Base-by-base conservation (phyloP, 2,888 invertebrate genomes). In the Drosophila imparisetae region DNA sequence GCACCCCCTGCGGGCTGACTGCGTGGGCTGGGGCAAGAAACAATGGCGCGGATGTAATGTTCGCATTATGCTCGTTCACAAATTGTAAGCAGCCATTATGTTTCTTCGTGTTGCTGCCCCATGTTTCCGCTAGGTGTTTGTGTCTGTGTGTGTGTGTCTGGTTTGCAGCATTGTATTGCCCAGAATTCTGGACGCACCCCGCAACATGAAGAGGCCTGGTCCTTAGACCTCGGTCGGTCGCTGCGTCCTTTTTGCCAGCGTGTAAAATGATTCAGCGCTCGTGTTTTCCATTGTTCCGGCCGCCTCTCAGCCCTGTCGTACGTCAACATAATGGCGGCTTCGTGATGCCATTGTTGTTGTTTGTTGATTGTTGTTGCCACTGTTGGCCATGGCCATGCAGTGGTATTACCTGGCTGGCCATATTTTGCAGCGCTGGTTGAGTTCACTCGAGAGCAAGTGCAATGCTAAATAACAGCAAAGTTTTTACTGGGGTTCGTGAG, bases 11-110 rank as follows among this genome's bases (percentile, higher is more conserved):
- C 49, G 55, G 50, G 38, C 55, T 27, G 24, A 45, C 45, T 24
- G 45, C n/a, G 4, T 13, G 34, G 38, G 42, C 13, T 42, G 62
- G 59, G 54, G 53, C 72, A 72, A 81, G 83, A 90, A 87, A 87
- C 90, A 87, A 87, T 87, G 89, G 89, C 89, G 83, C 85, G 87
- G 85, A 90, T 89, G 89, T 87, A 87, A 87, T 87, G 90, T 87
- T 90, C 90, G 86, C 90, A 87, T 87, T 87, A 87, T 87, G 86
- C 90, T 87, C 90, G 90, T 90, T 87, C 90, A 89, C 86, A 90
- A 87, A 87, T 87, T 87, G 86, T 87, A 90, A 87, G 86, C 90
- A 90, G 90, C 89, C 90, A 90, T 90, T 90, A 90, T 87, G 86
- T 87, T 87, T 87, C 90, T 89, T 82, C 89, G 83, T 84, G 86